Evolutionary conservation across 92 coral and sea anemone species (phyloP).

Genomic region (Heteractis magnifica): DNA sequence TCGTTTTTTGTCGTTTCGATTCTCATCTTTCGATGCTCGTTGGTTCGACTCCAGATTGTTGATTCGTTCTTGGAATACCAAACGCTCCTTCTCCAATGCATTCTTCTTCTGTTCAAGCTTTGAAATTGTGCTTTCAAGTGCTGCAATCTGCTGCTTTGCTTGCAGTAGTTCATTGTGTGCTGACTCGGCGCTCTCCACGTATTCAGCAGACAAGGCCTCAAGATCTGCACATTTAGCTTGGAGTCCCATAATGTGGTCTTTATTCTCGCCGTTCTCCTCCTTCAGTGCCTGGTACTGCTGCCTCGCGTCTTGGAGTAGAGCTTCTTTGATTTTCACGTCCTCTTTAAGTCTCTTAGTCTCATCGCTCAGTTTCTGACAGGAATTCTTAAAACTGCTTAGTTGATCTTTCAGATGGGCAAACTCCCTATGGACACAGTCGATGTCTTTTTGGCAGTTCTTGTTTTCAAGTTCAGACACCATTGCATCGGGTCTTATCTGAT

Average conservation of each 20-base stretch:
- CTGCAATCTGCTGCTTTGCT: slow-evolving; percentile 78
- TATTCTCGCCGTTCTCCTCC: slow-evolving; percentile 63
- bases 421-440: slow-evolving; percentile 75
- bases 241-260: slow-evolving; percentile 56
- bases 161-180: slow-evolving; percentile 75
- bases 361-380: slow-evolving; percentile 62
- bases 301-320: slow-evolving; percentile 46
- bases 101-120: slow-evolving; percentile 83
- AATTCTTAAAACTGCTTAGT: slow-evolving; percentile 52
- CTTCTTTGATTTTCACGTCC: slow-evolving; percentile 54
- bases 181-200: slow-evolving; percentile 72
- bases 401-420: slow-evolving; percentile 69
- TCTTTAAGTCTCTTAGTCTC: slow-evolving; percentile 63
- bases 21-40: slow-evolving; percentile 77
- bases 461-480: slow-evolving; percentile 62
- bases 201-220: slow-evolving; percentile 65
- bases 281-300: slow-evolving; percentile 42
- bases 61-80: slow-evolving; percentile 83
- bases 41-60: slow-evolving; percentile 65
- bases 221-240: slow-evolving; percentile 63
- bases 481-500: slow-evolving; percentile 67
- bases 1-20: slow-evolving; percentile 77
- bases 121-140: slow-evolving; percentile 68
- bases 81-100: slow-evolving; percentile 77
- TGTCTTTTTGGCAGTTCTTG: slow-evolving; percentile 67